A percentile compares a stretch with the other conserved stretches of the same genome.
These are phyloP conservation scores for Calidris pygmaea DNA, from an alignment of 2,113 vertebrate genomes.

Conservation along the genomic window DNA sequence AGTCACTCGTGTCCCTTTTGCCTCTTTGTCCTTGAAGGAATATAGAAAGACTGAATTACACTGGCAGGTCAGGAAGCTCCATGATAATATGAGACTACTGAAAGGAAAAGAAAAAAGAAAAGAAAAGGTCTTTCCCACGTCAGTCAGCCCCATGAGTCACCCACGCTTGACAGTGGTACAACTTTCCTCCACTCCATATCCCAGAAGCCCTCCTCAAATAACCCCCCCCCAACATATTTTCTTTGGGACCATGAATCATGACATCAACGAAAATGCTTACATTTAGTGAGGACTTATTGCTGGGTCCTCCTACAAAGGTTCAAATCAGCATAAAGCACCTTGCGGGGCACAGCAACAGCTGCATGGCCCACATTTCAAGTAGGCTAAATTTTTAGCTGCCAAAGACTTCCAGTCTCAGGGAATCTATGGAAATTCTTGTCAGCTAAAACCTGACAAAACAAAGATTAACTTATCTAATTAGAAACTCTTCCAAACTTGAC, in stretches of 20 bases:
- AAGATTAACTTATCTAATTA: neutral
- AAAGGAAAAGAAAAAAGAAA: neutral
- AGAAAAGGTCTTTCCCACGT: neutral
- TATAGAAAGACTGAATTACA: neutral
- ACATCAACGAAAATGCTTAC: neutral
- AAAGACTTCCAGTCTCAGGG: neutral
- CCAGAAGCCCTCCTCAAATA: neutral
- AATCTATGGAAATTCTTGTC: neutral
- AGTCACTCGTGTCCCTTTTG: neutral
- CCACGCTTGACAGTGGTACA: fast-evolving
- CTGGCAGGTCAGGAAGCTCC: neutral
- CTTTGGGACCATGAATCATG: neutral
- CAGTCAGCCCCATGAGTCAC: neutral
- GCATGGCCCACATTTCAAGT: neutral
- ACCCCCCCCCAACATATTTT: neutral
- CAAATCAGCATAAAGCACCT: neutral
- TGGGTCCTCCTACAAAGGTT: neutral
- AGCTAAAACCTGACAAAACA: neutral
- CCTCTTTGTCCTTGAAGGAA: neutral
- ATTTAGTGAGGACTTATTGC: neutral
- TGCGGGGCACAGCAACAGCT: neutral
- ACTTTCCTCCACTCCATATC: neutral
- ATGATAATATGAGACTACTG: neutral
- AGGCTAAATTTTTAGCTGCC: neutral
- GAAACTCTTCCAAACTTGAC: neutral